These are phyloP conservation scores for Procambarus clarkii DNA, from an alignment of 1,140 invertebrate genomes.

Conservation along the genomic window DNA sequence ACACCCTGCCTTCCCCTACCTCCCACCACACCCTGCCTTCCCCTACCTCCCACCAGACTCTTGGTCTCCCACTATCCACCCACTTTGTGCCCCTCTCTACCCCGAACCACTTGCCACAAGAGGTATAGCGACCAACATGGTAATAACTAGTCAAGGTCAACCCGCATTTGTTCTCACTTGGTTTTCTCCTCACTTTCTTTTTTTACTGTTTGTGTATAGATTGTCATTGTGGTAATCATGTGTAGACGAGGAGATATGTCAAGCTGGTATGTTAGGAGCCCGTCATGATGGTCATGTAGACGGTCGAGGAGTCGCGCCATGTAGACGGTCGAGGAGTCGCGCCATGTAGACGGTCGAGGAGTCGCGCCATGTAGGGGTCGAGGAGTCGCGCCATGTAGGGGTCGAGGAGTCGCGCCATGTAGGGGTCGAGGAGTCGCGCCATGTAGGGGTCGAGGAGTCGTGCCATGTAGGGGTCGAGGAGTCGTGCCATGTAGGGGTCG, in stretches of 20 bases:
- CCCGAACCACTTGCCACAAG: neutral
- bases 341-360: too few species aligned
- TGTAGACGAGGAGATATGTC: slow-evolving; percentile 5
- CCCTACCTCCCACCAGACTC: neutral
- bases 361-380: too few species aligned
- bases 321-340: too few species aligned
- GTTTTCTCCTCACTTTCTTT: neutral
- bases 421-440: too few species aligned
- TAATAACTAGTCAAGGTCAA: slow-evolving; percentile 23
- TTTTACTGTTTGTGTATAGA: neutral
- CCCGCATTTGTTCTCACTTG: slow-evolving; percentile 23
- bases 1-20: neutral
- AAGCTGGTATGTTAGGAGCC: too few species aligned
- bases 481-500: too few species aligned
- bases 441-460: too few species aligned
- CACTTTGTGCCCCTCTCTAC: neutral
- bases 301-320: too few species aligned
- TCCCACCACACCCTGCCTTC: neutral
- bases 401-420: too few species aligned
- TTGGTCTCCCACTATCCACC: neutral
- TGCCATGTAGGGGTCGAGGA: too few species aligned
- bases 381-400: too few species aligned
- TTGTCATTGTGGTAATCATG: neutral
- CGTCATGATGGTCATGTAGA: too few species aligned
- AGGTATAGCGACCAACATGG: neutral